These are phyloP conservation scores for Amphiprion percula DNA, from an alignment of 2,113 vertebrate species.

Conservation along the genomic window DNA sequence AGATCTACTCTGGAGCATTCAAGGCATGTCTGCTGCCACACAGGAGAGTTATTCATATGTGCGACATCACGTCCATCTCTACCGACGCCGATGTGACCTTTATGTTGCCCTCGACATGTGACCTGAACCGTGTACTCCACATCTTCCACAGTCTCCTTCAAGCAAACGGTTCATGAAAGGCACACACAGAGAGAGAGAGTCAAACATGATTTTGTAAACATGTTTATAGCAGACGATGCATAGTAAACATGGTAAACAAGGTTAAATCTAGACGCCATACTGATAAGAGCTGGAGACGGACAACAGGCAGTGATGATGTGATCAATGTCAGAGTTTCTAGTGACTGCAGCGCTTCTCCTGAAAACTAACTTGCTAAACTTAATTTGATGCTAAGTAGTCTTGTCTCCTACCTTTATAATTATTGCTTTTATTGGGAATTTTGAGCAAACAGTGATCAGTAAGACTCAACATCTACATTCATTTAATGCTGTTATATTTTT, in stretches of 20 bases:
- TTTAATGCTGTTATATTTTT: neutral
- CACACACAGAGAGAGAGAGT: conserved; percentile 14
- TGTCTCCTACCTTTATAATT: neutral
- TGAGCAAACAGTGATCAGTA: neutral
- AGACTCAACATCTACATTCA: neutral
- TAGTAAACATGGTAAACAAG: conserved; percentile 56
- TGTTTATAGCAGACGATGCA: conserved; percentile 6
- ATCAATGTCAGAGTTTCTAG: conserved; percentile 11
- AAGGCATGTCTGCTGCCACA: conserved; percentile 12
- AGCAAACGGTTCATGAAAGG: conserved; percentile 27
- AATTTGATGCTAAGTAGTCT: conserved; percentile 8
- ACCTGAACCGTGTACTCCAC: conserved; percentile 16
- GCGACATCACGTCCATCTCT: neutral
- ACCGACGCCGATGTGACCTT: conserved; percentile 26
- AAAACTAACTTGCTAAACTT: conserved; percentile 2
- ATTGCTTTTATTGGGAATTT: neutral
- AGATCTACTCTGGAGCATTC: conserved; percentile 23
- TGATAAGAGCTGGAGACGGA: conserved; percentile 63
- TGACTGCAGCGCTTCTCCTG: conserved; percentile 4
- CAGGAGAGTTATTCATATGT: conserved; percentile 37
- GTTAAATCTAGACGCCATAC: conserved; percentile 63
- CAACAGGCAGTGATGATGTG: conserved; percentile 36
- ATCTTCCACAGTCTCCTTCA: conserved; percentile 28
- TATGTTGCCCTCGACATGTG: conserved; percentile 51
- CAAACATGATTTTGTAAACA: conserved; percentile 31